Base-by-base conservation (phyloP, 2,888 invertebrate species). In the Phragmatobia fuliginosa region DNA sequence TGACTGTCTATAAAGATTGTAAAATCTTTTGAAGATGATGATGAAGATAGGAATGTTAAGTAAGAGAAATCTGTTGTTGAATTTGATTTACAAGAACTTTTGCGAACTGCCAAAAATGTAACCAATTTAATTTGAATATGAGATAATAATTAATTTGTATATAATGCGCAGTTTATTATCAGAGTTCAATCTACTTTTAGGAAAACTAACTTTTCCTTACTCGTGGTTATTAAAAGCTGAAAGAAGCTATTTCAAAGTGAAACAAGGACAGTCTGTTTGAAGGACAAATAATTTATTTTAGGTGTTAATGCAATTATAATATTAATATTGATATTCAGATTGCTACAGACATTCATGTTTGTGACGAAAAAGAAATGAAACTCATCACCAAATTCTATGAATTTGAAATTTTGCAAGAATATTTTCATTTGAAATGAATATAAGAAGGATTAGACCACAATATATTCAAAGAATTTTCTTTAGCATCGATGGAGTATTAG, bases 191-290 rank as follows among this genome's bases (percentile, higher is more conserved):
- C 1, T 14, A 8, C 25, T 5, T 56, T 25, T 28, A 11, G 10
- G 28, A 18, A 5, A 21, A 31, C 18, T 41, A 31, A 1, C 31
- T 41, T 11, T 28, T 8, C 3, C 18, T 18, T 38, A 32, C 11
- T 3, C 33, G 36, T 28, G 25, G 52, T 41, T n/a, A 59, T 45
- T 45, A 38, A 64, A 67, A 82, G 78, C 80, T 73, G 31, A 72
- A 68, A 78, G 80, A 80, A 77, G 76, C 80, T 80, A 82, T 69
- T 67, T 81, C 71, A 68, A 70, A 67, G 62, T 76, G 21, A 62
- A 41, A 70, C 38, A 16, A 66, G 49, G 16, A 63, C 38, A 65
- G 70, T 52, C 56, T 49, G 70, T 60, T 69, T 62, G 67, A 76
- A 52, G 21, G 76, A 62, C 41, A 72, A 70, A 41, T 68, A 70